phyloP scores from a whole-genome alignment of 2,113 vertebrate species.

The Vanacampus margaritifer region DNA sequence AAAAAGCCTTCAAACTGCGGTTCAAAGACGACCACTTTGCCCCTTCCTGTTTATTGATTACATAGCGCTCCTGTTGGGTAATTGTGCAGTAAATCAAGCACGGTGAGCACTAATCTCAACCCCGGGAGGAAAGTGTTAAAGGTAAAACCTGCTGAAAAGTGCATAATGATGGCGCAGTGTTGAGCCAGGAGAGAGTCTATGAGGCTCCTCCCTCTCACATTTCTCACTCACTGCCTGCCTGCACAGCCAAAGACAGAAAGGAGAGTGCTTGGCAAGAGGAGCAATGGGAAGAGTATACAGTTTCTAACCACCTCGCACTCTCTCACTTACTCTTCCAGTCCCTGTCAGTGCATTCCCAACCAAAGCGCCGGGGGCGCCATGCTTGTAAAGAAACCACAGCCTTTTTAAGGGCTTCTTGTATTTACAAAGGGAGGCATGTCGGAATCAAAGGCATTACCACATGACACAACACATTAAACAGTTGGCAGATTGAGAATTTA shows the following conservation, averaged over 20 bases:
- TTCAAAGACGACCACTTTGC: constrained; percentile 65
- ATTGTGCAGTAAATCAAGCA: constrained; percentile 71
- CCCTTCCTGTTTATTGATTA: constrained; percentile 70
- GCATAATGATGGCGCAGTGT: constrained; percentile 61
- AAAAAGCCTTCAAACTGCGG: constrained; percentile 61
- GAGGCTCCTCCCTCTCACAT: constrained; percentile 59
- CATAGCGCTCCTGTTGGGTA: constrained; percentile 63
- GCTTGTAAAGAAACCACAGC: constrained; percentile 93
- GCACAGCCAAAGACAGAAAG: constrained; percentile 51
- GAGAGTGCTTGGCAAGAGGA: constrained; percentile 64
- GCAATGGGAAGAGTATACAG: constrained; percentile 65
- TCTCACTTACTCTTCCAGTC: constrained; percentile 60
- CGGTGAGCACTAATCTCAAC: constrained; percentile 65
- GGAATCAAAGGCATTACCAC: constrained; percentile 99
- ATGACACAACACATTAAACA: constrained; percentile 99
- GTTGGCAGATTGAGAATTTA: constrained; percentile 93
- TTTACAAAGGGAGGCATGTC: constrained; percentile 98
- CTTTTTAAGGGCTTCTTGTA: constrained; percentile 95
- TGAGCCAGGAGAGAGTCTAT: constrained; percentile 54
- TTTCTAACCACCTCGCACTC: constrained; percentile 67
- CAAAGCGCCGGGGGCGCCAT: constrained; percentile 86
- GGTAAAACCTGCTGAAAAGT: constrained; percentile 68
- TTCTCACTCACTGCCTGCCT: constrained; percentile 58
- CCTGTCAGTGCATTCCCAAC: constrained; percentile 75
- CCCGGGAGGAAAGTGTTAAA: constrained; percentile 71